These are phyloP conservation scores for Myotis daubentonii DNA, from an alignment of 2,797 vertebrate species.

Conservation along the genomic window DNA sequence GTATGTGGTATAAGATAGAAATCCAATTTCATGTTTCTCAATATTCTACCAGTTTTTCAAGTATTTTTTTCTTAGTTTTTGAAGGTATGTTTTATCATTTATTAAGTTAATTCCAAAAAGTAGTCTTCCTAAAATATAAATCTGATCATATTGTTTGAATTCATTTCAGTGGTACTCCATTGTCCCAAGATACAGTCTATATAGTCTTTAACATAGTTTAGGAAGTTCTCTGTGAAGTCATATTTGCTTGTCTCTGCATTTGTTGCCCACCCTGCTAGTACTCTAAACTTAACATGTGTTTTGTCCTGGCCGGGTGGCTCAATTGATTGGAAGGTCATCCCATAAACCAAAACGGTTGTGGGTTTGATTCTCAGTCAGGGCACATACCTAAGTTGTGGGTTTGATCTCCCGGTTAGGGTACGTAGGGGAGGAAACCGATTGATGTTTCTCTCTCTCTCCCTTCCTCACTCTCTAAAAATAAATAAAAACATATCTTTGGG, in stretches of 20 bases:
- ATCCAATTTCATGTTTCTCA: neutral
- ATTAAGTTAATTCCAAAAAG: neutral
- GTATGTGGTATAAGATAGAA: slow-evolving; percentile 3
- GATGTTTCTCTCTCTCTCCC: neutral
- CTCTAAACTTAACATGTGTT: neutral
- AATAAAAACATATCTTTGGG: neutral
- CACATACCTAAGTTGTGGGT: neutral
- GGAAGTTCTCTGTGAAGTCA: slow-evolving; percentile 5
- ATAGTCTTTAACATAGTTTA: slow-evolving; percentile 14
- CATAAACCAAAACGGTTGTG: neutral
- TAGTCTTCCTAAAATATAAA: neutral
- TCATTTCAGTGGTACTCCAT: neutral
- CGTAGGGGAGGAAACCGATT: neutral
- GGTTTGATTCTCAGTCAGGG: neutral
- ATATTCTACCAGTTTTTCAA: neutral
- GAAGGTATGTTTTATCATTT: neutral
- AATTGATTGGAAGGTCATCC: neutral
- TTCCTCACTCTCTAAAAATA: neutral
- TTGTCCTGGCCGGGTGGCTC: neutral
- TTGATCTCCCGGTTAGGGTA: neutral
- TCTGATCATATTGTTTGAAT: slow-evolving; percentile 12
- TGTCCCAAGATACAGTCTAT: neutral
- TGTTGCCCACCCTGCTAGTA: neutral
- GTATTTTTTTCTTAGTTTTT: slow-evolving; percentile 1
- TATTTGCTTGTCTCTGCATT: neutral